phyloP scores from a whole-genome alignment of 1,140 invertebrate species.

The Solenopsis fugax region DNA sequence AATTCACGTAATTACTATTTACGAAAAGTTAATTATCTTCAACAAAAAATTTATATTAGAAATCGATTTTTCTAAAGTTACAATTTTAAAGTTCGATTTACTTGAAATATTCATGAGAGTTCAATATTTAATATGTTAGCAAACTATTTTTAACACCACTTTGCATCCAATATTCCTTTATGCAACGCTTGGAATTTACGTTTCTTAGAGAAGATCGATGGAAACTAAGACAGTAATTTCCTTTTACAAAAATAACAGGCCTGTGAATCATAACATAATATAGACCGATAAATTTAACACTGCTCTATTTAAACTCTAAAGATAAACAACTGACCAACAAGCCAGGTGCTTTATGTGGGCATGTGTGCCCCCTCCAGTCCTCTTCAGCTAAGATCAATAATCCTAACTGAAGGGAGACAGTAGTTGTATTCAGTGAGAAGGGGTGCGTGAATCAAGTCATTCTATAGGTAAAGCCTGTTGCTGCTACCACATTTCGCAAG shows the following conservation, averaged over 20 bases:
- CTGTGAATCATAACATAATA: slow-evolving; percentile 49
- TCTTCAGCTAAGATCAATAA: slow-evolving; percentile 84
- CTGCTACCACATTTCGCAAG: slow-evolving; percentile 76
- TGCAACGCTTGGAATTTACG: background rate
- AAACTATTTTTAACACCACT: slow-evolving; percentile 30
- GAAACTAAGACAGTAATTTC: slow-evolving; percentile 25
- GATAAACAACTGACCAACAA: slow-evolving; percentile 78
- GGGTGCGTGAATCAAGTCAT: slow-evolving; percentile 78
- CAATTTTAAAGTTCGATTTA: background rate
- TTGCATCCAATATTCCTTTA: slow-evolving; percentile 14
- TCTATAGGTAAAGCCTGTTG: slow-evolving; percentile 86
- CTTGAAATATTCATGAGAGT: slow-evolving; percentile 31
- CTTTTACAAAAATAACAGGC: slow-evolving; percentile 43
- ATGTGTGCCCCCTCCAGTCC: slow-evolving; percentile 77
- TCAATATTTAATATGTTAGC: slow-evolving; percentile 34
- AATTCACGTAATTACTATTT: background rate
- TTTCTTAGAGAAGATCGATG: slow-evolving; percentile 33
- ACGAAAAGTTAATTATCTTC: background rate
- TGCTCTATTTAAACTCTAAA: slow-evolving; percentile 80
- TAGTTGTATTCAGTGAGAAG: slow-evolving; percentile 73
- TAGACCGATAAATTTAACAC: slow-evolving; percentile 73
- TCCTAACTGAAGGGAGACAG: slow-evolving; percentile 81
- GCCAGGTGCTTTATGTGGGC: slow-evolving; percentile 68
- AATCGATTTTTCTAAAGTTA: slow-evolving; percentile 27
- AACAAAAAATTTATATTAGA: background rate